Base-by-base conservation (phyloP, 2,113 vertebrate genomes). In the Microtus montanus region DNA sequence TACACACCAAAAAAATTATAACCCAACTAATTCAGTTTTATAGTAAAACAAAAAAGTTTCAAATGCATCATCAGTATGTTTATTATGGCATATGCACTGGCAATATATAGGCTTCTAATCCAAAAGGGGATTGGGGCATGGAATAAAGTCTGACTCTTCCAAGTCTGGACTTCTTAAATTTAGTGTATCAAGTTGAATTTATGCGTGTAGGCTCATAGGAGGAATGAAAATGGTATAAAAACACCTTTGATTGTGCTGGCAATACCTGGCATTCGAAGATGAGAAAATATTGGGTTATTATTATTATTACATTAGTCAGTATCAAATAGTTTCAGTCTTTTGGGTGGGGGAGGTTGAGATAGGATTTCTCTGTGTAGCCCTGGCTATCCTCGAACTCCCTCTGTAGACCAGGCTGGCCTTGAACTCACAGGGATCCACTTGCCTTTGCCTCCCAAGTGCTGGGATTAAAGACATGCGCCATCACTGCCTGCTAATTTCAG, bases 81-180 rank as follows among this genome's bases (percentile, higher is more conserved):
- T 96, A 84, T 63, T 79, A 20, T 74, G 91, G 75, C 54, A 88
- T n/a, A 93, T 90, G 64, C 35, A 92, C 71, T 83, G 2, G 52
- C 54, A 93, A n/a, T 82, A 73, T 79, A 95, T 10, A 75, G 85
- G 49, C 58, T 93, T 73, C n/a, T 52, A 82, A 71, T 30, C 19
- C 24, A 89, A 85, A 91, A 41, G 15, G 7, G 58, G 13, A 13
- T 14, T 58, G 82, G 61, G 26, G 5, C 19, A 24, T 80, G 64
- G 15, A 41, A 33, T 26, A 79, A 58, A 93, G 71, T 7, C 33
- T 6, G 19, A 86, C 70, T 84, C 17, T 74, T 79, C 73, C 0
- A 92, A 96, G 49, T n/a, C 33, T 93, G 70, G 9, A 30, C 47
- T 84, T 66, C 97, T 77, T 77, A 5, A 93, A n/a, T 87, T 96